A percentile compares a stretch with the other conserved stretches of the same genome.
These are phyloP conservation scores for Pachliopta kotzebuea DNA, from an alignment of 2,888 invertebrate genomes.

Conservation along the genomic window DNA sequence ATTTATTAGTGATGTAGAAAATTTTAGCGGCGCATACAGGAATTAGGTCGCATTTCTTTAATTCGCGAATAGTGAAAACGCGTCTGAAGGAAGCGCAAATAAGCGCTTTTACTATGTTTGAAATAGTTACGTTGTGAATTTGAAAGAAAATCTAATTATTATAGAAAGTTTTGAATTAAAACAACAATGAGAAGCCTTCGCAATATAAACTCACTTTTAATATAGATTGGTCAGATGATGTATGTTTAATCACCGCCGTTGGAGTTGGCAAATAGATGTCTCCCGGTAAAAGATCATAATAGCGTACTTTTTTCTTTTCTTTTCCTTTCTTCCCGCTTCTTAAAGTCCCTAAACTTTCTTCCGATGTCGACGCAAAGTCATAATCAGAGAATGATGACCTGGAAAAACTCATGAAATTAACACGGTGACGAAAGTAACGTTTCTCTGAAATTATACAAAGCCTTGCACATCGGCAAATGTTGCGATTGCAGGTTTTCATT, in stretches of 20 bases:
- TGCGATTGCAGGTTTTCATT: neutral
- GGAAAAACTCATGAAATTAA: neutral
- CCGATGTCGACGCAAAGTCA: constrained; percentile 43
- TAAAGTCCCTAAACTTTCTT: constrained; percentile 39
- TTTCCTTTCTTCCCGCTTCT: constrained; percentile 37
- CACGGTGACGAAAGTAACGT: neutral
- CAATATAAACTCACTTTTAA: constrained; percentile 51
- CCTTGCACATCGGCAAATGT: neutral
- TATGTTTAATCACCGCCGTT: constrained; percentile 52
- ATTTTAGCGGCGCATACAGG: no score
- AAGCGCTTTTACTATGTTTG: no score
- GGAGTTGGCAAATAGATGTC: constrained; percentile 58
- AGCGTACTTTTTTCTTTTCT: constrained; percentile 55
- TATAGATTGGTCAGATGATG: constrained; percentile 58
- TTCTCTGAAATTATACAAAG: neutral
- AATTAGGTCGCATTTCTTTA: no score
- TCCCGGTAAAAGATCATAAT: constrained; percentile 52
- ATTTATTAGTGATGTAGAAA: no score
- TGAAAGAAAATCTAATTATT: constrained; percentile 2
- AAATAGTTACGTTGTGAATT: neutral
- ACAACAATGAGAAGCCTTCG: neutral
- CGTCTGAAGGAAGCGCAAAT: no score
- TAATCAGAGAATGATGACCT: constrained; percentile 38
- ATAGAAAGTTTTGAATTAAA: neutral
- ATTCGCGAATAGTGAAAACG: no score